phyloP scores from a whole-genome alignment of 23 tunicate genomes.

The Clavelina lepadiformis region DNA sequence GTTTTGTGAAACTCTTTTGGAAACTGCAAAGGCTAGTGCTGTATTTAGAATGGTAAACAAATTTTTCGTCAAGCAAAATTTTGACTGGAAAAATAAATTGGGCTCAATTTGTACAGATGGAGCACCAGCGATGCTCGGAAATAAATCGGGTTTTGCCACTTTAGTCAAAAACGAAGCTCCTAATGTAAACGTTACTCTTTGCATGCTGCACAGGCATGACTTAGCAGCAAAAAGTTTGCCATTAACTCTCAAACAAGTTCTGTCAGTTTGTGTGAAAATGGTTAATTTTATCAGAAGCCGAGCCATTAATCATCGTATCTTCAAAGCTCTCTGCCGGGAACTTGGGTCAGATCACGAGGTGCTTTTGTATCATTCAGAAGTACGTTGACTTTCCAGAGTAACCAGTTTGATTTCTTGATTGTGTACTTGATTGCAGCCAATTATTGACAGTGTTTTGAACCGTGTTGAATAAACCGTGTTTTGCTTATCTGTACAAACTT shows the following conservation, averaged over 20 bases:
- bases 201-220: constrained; percentile 22
- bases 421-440: not conserved
- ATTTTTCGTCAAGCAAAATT: constrained; percentile 14
- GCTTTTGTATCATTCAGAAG: constrained; percentile 20
- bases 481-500: too few relatives aligned
- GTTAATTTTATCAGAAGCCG: constrained; percentile 14
- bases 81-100: constrained; percentile 9
- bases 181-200: constrained; percentile 14
- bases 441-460: too few relatives aligned
- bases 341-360: constrained; percentile 15
- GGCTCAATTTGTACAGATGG: constrained; percentile 21
- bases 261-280: constrained; percentile 13
- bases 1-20: not conserved
- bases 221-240: constrained; percentile 22
- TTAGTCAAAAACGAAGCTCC: constrained; percentile 18
- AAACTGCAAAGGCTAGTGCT: constrained; percentile 5
- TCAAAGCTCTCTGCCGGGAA: constrained; percentile 6
- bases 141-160: constrained; percentile 18
- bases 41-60: constrained; percentile 7
- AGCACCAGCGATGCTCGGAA: constrained; percentile 24
- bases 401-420: not conserved
- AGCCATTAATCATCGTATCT: constrained; percentile 16
- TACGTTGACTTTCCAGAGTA: constrained; percentile 7
- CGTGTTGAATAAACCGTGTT: too few relatives aligned
- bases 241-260: constrained; percentile 8